Conservation (phyloP, 2,113 vertebrate species). For the Aegotheles bennettii region DNA sequence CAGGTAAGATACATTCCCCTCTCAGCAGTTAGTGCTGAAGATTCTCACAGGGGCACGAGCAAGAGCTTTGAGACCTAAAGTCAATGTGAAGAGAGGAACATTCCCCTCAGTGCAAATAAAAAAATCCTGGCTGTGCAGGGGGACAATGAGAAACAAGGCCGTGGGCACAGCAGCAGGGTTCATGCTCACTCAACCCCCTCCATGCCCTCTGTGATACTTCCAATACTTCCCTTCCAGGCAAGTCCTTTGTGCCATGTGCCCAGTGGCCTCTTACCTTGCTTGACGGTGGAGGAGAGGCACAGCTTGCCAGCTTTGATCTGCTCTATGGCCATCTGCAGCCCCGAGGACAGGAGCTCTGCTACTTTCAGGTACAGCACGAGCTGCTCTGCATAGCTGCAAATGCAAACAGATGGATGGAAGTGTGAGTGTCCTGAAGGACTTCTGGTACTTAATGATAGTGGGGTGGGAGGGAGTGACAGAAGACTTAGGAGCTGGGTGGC, state of each 20-base stretch:
- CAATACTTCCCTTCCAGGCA: not conserved
- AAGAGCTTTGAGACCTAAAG: not conserved
- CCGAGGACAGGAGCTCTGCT: conserved; percentile 87
- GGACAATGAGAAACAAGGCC: not conserved
- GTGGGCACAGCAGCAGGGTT: fast-evolving
- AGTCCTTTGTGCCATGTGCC: fast-evolving
- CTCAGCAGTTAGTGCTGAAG: not conserved
- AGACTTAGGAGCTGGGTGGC: not conserved
- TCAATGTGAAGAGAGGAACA: not conserved
- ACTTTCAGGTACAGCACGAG: conserved; percentile 92
- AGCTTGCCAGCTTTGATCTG: conserved; percentile 85
- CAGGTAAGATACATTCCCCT: not conserved
- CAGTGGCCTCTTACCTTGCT: conserved; percentile 80
- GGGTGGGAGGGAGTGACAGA: not conserved
- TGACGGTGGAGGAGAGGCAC: conserved; percentile 86
- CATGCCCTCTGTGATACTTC: not conserved
- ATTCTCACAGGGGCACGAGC: not conserved
- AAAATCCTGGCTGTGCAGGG: not conserved
- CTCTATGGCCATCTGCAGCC: conserved; percentile 85
- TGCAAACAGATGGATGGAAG: fast-evolving
- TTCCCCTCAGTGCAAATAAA: not conserved
- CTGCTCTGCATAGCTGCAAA: conserved; percentile 87
- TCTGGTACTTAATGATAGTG: fast-evolving
- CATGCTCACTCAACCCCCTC: not conserved
- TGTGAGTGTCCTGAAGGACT: not conserved